Evolutionary conservation across 2,888 invertebrate species (phyloP).

Genomic region (Papilio protenor): DNA sequence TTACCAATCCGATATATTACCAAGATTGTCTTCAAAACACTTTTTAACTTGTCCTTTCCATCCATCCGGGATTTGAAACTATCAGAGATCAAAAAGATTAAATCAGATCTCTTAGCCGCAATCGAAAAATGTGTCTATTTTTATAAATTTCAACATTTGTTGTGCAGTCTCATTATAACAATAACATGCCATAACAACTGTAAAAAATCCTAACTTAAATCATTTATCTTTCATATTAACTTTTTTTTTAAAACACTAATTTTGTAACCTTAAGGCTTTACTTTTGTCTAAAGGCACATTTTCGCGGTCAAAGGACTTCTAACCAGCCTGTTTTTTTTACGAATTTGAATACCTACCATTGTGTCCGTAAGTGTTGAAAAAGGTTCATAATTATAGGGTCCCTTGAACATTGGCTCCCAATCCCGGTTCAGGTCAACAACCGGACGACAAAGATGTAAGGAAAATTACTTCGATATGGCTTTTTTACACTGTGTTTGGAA

Average conservation of each 20-base stretch:
- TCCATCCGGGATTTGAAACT: too few species aligned
- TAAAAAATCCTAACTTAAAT: too few species aligned
- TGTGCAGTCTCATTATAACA: too few species aligned
- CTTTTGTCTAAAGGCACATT: background rate
- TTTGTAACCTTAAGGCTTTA: background rate
- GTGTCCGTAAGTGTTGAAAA: conserved; percentile 11
- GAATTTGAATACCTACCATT: background rate
- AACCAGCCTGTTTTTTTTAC: background rate
- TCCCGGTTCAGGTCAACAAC: conserved; percentile 4
- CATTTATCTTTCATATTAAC: too few species aligned
- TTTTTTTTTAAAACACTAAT: too few species aligned
- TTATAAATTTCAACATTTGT: too few species aligned
- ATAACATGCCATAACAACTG: too few species aligned
- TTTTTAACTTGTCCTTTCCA: too few species aligned
- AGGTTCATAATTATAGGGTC: conserved; percentile 25
- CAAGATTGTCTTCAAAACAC: too few species aligned
- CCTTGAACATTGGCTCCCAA: conserved; percentile 20
- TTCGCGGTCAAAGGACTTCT: background rate
- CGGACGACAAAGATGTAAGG: background rate
- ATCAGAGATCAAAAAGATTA: too few species aligned
- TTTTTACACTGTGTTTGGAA: conserved; percentile 5
- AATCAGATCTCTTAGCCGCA: too few species aligned
- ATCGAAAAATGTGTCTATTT: too few species aligned
- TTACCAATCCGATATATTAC: background rate
- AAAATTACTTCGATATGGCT: conserved; percentile 14